Evolutionary conservation across 2,113 vertebrate species (phyloP).

Genomic region (Eulemur macaco): DNA sequence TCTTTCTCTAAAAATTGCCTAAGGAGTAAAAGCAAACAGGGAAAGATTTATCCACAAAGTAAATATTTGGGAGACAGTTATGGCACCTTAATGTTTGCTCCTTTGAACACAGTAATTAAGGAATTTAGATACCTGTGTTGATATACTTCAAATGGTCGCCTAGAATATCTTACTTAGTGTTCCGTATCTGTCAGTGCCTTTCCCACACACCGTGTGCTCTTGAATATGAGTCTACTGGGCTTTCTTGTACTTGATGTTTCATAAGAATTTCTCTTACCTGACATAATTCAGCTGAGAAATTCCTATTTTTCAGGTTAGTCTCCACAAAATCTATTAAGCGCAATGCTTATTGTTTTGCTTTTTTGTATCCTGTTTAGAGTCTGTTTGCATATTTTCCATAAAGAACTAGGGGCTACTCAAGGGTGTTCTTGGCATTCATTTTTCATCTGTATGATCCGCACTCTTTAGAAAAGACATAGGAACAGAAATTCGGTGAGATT

Average conservation of each 20-base stretch:
- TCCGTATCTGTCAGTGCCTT: not conserved
- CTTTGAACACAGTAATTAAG: constrained; percentile 57
- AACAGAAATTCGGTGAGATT: not conserved
- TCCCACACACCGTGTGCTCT: not conserved
- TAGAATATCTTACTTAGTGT: not conserved
- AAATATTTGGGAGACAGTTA: constrained; percentile 35
- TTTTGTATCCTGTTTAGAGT: not conserved
- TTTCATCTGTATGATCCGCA: not conserved
- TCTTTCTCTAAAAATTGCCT: constrained; percentile 39
- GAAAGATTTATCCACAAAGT: constrained; percentile 40
- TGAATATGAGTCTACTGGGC: not conserved
- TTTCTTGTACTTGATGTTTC: not conserved
- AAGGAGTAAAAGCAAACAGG: constrained; percentile 42
- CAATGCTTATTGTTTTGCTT: not conserved
- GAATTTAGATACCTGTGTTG: not conserved
- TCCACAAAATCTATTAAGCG: not conserved
- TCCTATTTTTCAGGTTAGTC: not conserved
- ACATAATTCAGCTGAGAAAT: not conserved
- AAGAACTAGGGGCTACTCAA: not conserved
- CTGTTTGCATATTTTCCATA: not conserved
- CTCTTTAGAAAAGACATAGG: not conserved
- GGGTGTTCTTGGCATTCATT: not conserved
- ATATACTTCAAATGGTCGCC: constrained; percentile 38
- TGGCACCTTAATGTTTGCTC: constrained; percentile 15
- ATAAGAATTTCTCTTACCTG: not conserved